Percentiles rank a stretch among this genome's conserved stretches.
Conservation (phyloP, 2,113 vertebrate species). For the Macquaria ambigua region DNA sequence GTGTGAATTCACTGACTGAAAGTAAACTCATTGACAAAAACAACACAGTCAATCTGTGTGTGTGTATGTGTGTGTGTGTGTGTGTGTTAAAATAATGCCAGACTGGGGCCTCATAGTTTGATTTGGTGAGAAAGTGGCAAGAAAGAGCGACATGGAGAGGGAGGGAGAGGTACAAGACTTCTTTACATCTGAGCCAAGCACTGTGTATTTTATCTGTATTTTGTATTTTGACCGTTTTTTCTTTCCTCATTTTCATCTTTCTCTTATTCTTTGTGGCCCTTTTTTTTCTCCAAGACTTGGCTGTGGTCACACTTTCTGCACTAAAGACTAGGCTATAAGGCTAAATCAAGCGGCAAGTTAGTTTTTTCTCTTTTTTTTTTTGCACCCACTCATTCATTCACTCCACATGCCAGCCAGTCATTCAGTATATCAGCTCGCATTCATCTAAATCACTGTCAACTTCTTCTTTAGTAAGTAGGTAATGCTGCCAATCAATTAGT, state of each 20-base stretch:
- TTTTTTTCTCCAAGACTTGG: neutral
- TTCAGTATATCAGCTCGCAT: neutral
- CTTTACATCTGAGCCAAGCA: neutral
- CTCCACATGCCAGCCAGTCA: neutral
- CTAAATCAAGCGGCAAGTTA: constrained; percentile 35
- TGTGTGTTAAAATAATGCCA: constrained; percentile 31
- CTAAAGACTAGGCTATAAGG: neutral
- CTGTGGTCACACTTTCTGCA: constrained; percentile 16
- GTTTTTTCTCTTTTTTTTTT: neutral
- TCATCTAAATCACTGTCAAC: constrained; percentile 30
- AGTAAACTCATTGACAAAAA: constrained; percentile 64
- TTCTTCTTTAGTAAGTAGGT: neutral
- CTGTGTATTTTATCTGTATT: neutral
- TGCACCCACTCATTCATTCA: neutral
- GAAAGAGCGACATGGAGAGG: neutral
- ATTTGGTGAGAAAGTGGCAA: constrained; percentile 51
- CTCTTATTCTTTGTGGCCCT: neutral
- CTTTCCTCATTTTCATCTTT: neutral
- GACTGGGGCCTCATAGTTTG: constrained; percentile 44
- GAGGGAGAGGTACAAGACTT: neutral
- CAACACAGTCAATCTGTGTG: constrained; percentile 33
- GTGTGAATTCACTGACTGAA: constrained; percentile 66
- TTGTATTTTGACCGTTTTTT: neutral
- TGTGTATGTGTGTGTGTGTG: constrained; percentile 24
- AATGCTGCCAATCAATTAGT: constrained; percentile 23